Evolutionary conservation across 2,113 vertebrate species (phyloP), one percentile per base, ranked within the genome.

Genomic region (Talpa occidentalis): DNA sequence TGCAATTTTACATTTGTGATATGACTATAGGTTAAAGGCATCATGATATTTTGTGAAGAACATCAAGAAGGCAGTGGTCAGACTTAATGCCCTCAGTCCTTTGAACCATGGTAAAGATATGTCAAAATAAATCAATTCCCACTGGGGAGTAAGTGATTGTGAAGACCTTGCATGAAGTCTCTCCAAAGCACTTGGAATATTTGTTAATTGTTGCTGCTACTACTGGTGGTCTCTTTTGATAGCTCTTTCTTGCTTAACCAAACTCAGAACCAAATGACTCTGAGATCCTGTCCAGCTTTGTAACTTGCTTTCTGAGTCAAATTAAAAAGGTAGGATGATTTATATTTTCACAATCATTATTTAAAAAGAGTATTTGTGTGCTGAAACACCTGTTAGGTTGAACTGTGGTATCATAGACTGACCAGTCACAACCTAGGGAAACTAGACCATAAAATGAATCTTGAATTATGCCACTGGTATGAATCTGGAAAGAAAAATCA

Each of bases 291-390:
- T 21, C 19, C 40, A 28, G 35, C 80, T 94, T 66, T 60, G 9
- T 42, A 35, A 87, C 66, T 67, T 66, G 81, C 35, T 83, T 79
- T 32, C 72, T 76, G 16, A 22, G 9, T 12, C 79, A 32, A 77
- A 54, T 70, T 77, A n/a, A 95, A 44, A 6, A 80, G 89, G 89
- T 78, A 82, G 24, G 47, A 44, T 86, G 62, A 76, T 76, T 85
- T 76, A 11, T 85, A 59, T 85, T 96, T 76, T 80, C 35, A 40
- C 16, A 76, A 79, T 83, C 88, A 77, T 67, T 88, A 95, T 73
- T 94, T 40, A 42, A 69, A 93, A 54, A 76, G 59, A 81, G 14
- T 15, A 67, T 76, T 80, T 69, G 8, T 26, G 70, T 88, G 30
- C 67, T 66, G 54, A 94, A 92, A 88, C 10, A 16, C 28, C 44